Conservation (phyloP, 2,113 vertebrate species). For the Tricholaema leucomelas region DNA sequence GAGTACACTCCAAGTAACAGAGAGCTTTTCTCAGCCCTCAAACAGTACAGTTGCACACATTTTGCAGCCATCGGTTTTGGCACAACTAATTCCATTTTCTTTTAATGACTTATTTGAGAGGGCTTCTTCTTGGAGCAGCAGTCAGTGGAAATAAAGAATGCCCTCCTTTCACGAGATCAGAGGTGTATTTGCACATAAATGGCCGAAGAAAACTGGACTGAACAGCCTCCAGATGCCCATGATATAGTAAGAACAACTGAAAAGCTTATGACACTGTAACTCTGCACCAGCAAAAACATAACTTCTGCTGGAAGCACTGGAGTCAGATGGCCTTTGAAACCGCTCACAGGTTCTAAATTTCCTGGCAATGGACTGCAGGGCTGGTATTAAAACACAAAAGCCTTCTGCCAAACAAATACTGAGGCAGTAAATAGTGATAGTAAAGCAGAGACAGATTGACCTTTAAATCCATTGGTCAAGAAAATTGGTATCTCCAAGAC, state of each 20-base stretch:
- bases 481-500: not conserved
- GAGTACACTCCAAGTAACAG: not conserved
- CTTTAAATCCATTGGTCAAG: not conserved
- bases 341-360: conserved; percentile 58
- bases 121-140: not conserved
- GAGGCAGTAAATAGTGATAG: not conserved
- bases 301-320: conserved; percentile 45
- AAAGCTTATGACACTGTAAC: conserved; percentile 65
- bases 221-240: conserved; percentile 42
- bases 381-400: conserved; percentile 45
- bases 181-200: conserved; percentile 33
- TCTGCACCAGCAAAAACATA: conserved; percentile 39
- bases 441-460: not conserved
- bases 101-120: not conserved
- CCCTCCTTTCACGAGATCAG: conserved; percentile 20
- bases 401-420: conserved; percentile 41
- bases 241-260: conserved; percentile 61
- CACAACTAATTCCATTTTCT: conserved; percentile 21
- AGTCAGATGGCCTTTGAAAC: conserved; percentile 60
- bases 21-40: not conserved
- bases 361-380: conserved; percentile 12
- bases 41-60: not conserved
- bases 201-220: conserved; percentile 45
- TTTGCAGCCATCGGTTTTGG: not conserved
- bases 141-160: not conserved